Base-by-base conservation (phyloP, 35 echinoderm and acorn worm genomes). In the Hemicentrotus pulcherrimus region DNA sequence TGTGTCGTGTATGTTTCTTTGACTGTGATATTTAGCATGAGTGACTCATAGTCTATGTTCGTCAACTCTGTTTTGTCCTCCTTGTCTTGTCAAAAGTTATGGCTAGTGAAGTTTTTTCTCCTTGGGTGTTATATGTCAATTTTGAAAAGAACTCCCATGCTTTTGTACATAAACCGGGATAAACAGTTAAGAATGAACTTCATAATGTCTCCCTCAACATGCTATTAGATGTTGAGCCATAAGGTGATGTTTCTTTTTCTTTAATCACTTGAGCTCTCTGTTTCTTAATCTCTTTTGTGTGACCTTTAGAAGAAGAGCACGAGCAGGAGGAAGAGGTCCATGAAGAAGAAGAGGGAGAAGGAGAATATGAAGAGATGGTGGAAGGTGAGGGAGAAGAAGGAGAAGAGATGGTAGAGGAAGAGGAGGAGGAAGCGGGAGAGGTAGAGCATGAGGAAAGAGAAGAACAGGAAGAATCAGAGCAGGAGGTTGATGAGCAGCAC, bases 311-410 rank as follows among this genome's bases (percentile, higher is more conserved):
- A 48, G 92, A 94, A 45, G 46, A 47, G 32, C 32, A 90, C 4
- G 86, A 91, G 86, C 32, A 94, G 94, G 87, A 58, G 45, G 95
- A 95, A 89, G 91, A 96, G 78, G 50, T 59, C 18, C 47, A 89
- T 15, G 86, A 86, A 32, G 60, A 52, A 9, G 94, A 91, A 1
- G 92, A 88, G 24, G 94, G 91, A 94, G 89, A 95, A 61, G 85
- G 94, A 47, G 90, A 95, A 22, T 95, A 94, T 4, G 95, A 94
- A 15, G 89, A 60, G 11, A 96, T 95, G 47, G 96, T 95, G 32
- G 94, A 41, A 24, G 65, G 59, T 35, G 61, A 86, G 50, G 93
- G 47, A 32, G 92, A 13, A 47, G 94, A 95, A 8, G 95, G 46
- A 33, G 95, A 91, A 86, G 95, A 93, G 86, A 90, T 78, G 24